A percentile compares a stretch with the other conserved stretches of the same genome.
Evolutionary conservation across 2,888 invertebrate genomes (phyloP).

Genomic region (Nemotelus pantherinus): DNA sequence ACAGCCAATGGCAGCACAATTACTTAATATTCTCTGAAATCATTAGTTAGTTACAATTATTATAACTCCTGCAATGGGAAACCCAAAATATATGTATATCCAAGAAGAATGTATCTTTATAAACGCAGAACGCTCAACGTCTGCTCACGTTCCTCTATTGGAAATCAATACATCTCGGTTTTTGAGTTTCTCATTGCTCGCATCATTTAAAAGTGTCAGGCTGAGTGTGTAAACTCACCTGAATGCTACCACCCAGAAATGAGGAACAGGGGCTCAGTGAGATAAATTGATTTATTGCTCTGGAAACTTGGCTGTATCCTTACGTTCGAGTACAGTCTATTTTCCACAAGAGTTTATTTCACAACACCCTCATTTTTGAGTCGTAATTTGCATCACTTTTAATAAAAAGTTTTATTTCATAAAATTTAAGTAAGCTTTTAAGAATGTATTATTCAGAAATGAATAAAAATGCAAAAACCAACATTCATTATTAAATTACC

Average conservation of each 20-base stretch:
- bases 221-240: neutral
- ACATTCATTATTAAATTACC: slow-evolving; percentile 43
- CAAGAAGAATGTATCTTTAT: too few relatives aligned
- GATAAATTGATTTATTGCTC: slow-evolving; percentile 54
- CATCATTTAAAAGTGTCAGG: too few relatives aligned
- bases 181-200: too few relatives aligned
- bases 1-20: slow-evolving; percentile 18
- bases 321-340: slow-evolving; percentile 26
- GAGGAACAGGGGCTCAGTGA: slow-evolving; percentile 60
- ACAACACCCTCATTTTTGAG: slow-evolving; percentile 39
- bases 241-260: slow-evolving; percentile 55
- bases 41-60: slow-evolving; percentile 18
- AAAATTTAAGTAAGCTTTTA: slow-evolving; percentile 13
- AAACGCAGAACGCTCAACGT: too few relatives aligned
- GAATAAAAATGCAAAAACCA: slow-evolving; percentile 42
- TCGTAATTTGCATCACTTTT: slow-evolving; percentile 22
- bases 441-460: slow-evolving; percentile 22
- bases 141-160: too few relatives aligned
- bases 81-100: neutral
- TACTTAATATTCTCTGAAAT: slow-evolving; percentile 40
- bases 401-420: slow-evolving; percentile 5
- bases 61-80: neutral
- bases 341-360: slow-evolving; percentile 29
- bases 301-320: slow-evolving; percentile 29
- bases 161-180: too few relatives aligned